These are phyloP conservation scores for Ranitomeya variabilis DNA, from an alignment of 2,113 vertebrate species.

Conservation along the genomic window DNA sequence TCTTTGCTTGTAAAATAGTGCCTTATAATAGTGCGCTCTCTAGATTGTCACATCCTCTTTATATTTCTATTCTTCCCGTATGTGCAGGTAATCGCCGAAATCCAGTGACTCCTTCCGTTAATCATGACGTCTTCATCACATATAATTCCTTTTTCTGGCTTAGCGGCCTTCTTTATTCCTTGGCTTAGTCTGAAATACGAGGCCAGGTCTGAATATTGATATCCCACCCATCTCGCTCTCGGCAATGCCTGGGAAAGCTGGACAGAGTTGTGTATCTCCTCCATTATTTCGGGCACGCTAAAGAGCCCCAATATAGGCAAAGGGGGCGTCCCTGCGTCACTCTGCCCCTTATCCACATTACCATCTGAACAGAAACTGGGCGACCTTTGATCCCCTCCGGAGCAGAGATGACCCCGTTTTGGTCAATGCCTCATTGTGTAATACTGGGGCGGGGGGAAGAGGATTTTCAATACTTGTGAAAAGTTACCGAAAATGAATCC, in stretches of 20 bases:
- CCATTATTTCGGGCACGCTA: background rate
- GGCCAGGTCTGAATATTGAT: slow-evolving; percentile 25
- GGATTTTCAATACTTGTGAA: slow-evolving; percentile 18
- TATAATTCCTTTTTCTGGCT: background rate
- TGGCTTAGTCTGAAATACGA: background rate
- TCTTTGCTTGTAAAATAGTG: too few relatives aligned
- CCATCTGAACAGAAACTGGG: slow-evolving; percentile 29
- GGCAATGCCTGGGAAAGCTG: slow-evolving; percentile 37
- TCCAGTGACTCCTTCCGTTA: background rate
- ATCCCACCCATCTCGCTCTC: background rate
- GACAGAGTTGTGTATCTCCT: background rate
- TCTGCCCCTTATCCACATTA: slow-evolving; percentile 42
- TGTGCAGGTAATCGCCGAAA: too few relatives aligned
- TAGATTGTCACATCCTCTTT: too few relatives aligned
- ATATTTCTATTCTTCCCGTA: too few relatives aligned
- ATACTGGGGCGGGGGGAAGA: background rate
- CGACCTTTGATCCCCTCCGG: slow-evolving; percentile 37
- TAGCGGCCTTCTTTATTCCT: background rate
- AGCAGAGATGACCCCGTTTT: slow-evolving; percentile 37
- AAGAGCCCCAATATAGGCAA: background rate
- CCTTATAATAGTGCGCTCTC: too few relatives aligned
- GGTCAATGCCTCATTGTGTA: slow-evolving; percentile 49
- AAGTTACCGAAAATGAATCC: slow-evolving; percentile 7
- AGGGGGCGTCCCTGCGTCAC: slow-evolving; percentile 6
- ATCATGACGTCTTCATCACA: background rate